Base-by-base conservation (phyloP, 2,797 vertebrate species). In the Limnodromus scolopaceus region DNA sequence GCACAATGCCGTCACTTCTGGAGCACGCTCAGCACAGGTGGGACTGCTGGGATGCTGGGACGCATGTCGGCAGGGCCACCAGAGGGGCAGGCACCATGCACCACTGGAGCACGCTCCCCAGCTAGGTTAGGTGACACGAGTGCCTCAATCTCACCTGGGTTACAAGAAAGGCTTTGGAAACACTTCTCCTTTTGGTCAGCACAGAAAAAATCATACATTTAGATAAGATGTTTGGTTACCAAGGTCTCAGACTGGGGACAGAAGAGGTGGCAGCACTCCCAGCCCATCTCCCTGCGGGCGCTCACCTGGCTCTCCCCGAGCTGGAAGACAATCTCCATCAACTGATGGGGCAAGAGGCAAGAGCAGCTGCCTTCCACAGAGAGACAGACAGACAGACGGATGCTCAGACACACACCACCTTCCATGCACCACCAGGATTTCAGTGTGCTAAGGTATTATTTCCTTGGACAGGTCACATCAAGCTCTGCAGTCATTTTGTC, bases 1-100 rank as follows among this genome's bases (percentile, higher is more conserved):
- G 32, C 68, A 43, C 32, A 30, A 16, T 0, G 4, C 41, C 0
- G 0, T 28, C 45, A 28, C 6, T 28, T 18, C 86, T 23, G 16
- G 2, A 61, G 76, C 39, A 8, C 1, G 32, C 55, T 20, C 6
- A 4, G 76, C 10, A 11, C 12, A 3, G 69, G 41, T 0, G 0
- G 64, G 17, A 72, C 49, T 3, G 3, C 60, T 1, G 1, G 48
- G 45, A 57, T 1, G 3, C 46, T 4, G 2, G 4, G 46, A 18
- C 4, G 0, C 57, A 13, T 9, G 39, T n/a, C 25, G 30, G 71
- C 74, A 77, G 46, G 18, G 84, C 63, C 36, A 36, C 55, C 6
- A 1, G 41, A 39, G 51, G 20, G 2, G 10, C 5, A 2, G 84
- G 57, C 53, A 66, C 28, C n/a, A 3, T 0, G 38, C 4, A 2